A percentile compares a stretch with the other conserved stretches of the same genome.
Evolutionary conservation across 2,113 vertebrate species (phyloP).

Genomic region (Laticauda laticaudata): DNA sequence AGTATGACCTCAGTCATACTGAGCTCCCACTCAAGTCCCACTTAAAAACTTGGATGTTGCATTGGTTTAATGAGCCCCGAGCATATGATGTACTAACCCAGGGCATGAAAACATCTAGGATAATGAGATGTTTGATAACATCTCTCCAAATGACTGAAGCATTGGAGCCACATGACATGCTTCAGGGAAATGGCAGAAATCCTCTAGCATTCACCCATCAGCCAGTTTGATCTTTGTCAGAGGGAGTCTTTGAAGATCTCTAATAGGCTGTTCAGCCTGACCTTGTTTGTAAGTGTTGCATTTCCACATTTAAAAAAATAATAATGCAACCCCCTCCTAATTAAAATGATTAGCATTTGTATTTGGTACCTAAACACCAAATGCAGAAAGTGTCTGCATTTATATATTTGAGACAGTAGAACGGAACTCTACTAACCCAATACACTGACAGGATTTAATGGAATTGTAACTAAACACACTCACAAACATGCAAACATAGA

Average conservation of each 20-base stretch:
- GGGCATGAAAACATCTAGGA: slow-evolving; percentile 4
- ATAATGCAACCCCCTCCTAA: slow-evolving; percentile 10
- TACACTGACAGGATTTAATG: slow-evolving; percentile 56
- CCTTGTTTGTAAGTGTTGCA: neutral
- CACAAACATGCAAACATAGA: slow-evolving; percentile 34
- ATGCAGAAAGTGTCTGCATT: slow-evolving; percentile 30
- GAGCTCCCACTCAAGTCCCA: neutral
- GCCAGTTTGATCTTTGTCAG: slow-evolving; percentile 1
- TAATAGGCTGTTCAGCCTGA: neutral
- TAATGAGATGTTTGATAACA: slow-evolving; percentile 31
- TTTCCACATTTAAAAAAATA: neutral
- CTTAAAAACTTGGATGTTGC: neutral
- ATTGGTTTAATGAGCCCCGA: neutral
- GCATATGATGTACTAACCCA: neutral
- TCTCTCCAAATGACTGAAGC: slow-evolving; percentile 15
- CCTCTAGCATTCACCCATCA: neutral
- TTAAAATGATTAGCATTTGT: slow-evolving; percentile 43
- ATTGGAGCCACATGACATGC: slow-evolving; percentile 1
- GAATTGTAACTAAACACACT: slow-evolving; percentile 50
- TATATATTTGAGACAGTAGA: slow-evolving; percentile 36
- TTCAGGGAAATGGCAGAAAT: neutral
- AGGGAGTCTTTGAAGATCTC: neutral
- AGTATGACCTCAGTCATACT: neutral
- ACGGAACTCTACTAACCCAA: slow-evolving; percentile 51
- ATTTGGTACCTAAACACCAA: slow-evolving; percentile 36